A percentile compares a stretch with the other conserved stretches of the same genome.
Conservation (phyloP, 2,113 vertebrate species). For the Rallus limicola region DNA sequence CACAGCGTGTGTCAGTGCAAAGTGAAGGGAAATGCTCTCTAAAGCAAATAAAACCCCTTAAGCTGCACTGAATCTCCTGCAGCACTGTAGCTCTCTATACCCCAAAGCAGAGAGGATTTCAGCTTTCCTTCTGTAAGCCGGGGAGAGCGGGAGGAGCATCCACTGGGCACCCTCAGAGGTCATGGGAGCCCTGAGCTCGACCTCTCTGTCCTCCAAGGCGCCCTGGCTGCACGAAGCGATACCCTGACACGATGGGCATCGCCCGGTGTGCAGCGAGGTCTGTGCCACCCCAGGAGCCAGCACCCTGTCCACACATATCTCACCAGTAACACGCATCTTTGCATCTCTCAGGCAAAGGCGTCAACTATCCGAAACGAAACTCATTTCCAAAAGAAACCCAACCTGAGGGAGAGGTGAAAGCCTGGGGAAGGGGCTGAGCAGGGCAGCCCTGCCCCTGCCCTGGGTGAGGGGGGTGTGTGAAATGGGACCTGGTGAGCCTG, state of each 20-base stretch:
- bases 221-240: rapidly evolving
- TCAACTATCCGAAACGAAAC: neutral
- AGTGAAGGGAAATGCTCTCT: neutral
- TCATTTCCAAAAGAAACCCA: neutral
- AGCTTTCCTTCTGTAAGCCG: neutral
- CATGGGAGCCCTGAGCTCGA: neutral
- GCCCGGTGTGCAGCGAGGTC: neutral
- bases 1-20: neutral
- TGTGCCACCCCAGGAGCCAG: neutral
- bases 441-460: neutral
- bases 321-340: rapidly evolving
- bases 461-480: neutral
- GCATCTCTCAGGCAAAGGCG: neutral
- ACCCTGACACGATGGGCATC: rapidly evolving
- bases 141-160: neutral
- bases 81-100: neutral
- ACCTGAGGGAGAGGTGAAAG: neutral
- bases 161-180: rapidly evolving
- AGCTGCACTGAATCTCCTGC: neutral
- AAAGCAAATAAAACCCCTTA: neutral
- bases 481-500: neutral
- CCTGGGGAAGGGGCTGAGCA: neutral
- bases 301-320: neutral
- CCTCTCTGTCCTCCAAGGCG: neutral
- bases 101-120: neutral